Base-by-base conservation (phyloP, 2,888 invertebrate genomes). In the Tanytarsus gracilentus region DNA sequence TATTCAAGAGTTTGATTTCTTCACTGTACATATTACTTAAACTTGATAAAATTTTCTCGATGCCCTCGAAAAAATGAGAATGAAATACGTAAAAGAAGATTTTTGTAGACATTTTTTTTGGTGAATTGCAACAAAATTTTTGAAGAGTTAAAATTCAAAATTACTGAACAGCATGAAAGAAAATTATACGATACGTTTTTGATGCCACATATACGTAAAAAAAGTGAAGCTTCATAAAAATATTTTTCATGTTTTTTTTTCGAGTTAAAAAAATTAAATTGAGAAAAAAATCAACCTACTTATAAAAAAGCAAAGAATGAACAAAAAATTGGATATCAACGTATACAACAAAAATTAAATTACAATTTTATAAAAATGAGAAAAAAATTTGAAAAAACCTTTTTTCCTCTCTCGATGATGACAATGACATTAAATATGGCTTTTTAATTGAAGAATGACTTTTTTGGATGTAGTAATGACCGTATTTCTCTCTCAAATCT, bases 251-350 rank as follows among this genome's bases (percentile, higher is more conserved):
- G 27, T 50, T 51, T 30, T 30, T 6, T 51, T 30, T 16, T 9
- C 52, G 14, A 26, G 30, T 51, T 33, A 52, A 51, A 48, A 48
- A 48, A 30, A 14, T 18, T 30, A 11, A 2, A 40, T 40, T 30
- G 14, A 52, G 5, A 7, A 7, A 30, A 30, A 30, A 33, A 50
- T 50, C 33, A 4, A 5, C 18, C 33, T 14, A 8, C 33, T 14
- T 52, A 33, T 52, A 30, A 52, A 33, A 26, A 52, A 25, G 5
- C n/a, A 52, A 40, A 27, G 23, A 56, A 56, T 25, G 39, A 52
- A 55, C 27, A 27, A n/a, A n/a, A n/a, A 56, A 56, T 56, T 56
- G 55, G 55, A 56, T 56, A 56, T 56, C 36, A 56, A 56, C 39
- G 55, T 56, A 56, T 56, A 56, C 55, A 56, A 53, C 33, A 53